These are phyloP conservation scores for Styela plicata DNA, from an alignment of 23 tunicate species.

Conservation along the genomic window DNA sequence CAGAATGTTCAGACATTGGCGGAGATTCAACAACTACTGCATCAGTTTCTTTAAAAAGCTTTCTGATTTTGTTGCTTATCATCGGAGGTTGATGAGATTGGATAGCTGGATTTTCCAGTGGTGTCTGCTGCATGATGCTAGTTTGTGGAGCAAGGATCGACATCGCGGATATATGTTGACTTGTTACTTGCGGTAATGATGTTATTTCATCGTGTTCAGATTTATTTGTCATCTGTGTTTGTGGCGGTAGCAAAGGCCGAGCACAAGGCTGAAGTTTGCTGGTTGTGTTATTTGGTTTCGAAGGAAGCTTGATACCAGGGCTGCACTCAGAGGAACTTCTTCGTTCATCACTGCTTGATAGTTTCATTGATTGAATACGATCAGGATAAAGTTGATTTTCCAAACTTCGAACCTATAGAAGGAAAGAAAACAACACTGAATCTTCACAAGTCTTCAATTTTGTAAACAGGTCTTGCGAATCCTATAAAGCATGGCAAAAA, in stretches of 20 bases:
- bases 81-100: not conserved
- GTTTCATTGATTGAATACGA: not conserved
- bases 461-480: too few relatives aligned
- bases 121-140: not conserved
- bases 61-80: not conserved
- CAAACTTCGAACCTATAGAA: constrained; percentile 37
- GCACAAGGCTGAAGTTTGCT: constrained; percentile 12
- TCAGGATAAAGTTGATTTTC: constrained; percentile 27
- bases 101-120: not conserved
- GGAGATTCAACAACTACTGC: not conserved
- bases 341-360: not conserved
- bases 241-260: constrained; percentile 17
- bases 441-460: too few relatives aligned
- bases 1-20: not conserved
- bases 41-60: not conserved
- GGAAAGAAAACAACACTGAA: too few relatives aligned
- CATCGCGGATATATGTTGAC: not conserved
- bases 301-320: not conserved
- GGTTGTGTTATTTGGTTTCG: not conserved
- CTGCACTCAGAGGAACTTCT: not conserved
- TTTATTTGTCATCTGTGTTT: constrained; percentile 1
- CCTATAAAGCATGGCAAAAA: too few relatives aligned
- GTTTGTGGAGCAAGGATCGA: not conserved
- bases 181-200: not conserved
- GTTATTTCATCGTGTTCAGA: not conserved